Base-by-base conservation (phyloP, 2,113 vertebrate species). In the Uria aalge region DNA sequence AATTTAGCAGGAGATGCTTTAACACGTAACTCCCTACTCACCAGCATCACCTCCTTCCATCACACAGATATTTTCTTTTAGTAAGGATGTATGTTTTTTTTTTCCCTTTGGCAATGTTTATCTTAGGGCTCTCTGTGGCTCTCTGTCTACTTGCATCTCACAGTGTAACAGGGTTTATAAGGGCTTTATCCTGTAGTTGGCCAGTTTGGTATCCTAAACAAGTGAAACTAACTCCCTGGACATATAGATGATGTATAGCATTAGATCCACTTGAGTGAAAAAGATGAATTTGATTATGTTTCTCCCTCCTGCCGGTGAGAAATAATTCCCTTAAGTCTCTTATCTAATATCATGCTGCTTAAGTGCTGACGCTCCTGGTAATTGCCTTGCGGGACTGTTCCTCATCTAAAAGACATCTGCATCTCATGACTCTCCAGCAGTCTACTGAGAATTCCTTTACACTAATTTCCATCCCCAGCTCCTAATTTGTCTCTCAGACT, bases 341-440 rank as follows among this genome's bases (percentile, higher is more conserved):
- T 87, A 81, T 60, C 43, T 94, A 91, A 84, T 87, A 89, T 69
- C 78, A 80, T 24, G n/a, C 18, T n/a, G 48, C 62, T 89, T 81
- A 84, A 89, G 69, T 80, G 71, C 74, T 88, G 77, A 90, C 57
- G 53, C 26, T 90, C 16, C 88, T 73, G 53, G 40, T 68, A 94
- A 80, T 47, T 96, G 80, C 89, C 48, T 89, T 92, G 73, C 8
- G 43, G 71, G 73, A 85, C 77, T 81, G n/a, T 41, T 96, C 79
- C n/a, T 86, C 83, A 69, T 87, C 60, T 89, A 41, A 95, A 60
- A 94, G 56, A 91, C 73, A 84, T 60, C 64, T 91, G 47, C 68
- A 89, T 57, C 40, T 82, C 2, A 0, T 86, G 90, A 86, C 32
- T 80, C 50, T 82, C 47, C n/a, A 56, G 56, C 24, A 78, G 43